Evolutionary conservation across 2,888 invertebrate genomes (phyloP).

Genomic region (Elysia crispata): DNA sequence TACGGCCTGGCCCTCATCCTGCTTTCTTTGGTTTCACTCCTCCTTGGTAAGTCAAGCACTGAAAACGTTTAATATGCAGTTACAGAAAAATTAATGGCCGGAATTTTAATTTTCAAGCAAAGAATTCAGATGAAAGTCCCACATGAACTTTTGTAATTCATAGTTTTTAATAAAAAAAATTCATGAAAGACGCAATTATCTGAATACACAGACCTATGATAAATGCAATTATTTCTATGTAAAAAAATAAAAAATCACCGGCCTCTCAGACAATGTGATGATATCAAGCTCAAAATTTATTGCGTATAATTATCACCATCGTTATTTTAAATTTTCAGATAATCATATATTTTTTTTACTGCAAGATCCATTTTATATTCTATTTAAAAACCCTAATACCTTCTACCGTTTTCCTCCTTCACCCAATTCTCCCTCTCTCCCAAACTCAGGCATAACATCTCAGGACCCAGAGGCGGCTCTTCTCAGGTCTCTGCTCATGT

Average conservation of each 20-base stretch:
- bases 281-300: too few species aligned
- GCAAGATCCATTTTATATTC: too few species aligned
- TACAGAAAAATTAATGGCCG: not conserved
- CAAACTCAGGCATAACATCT: constrained; percentile 55
- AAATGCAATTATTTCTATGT: not conserved
- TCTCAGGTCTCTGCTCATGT: constrained; percentile 55
- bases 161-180: too few species aligned
- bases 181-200: too few species aligned
- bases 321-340: not conserved
- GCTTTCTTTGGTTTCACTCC: constrained; percentile 46
- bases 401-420: too few species aligned
- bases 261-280: too few species aligned
- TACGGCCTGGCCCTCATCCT: constrained; percentile 53
- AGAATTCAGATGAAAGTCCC: not conserved
- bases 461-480: constrained; percentile 53
- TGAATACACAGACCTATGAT: too few species aligned
- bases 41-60: constrained; percentile 50
- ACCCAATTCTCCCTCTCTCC: not conserved
- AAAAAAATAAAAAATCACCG: too few species aligned
- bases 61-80: not conserved
- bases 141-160: too few species aligned
- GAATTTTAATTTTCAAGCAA: not conserved
- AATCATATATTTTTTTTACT: not conserved
- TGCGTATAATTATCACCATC: not conserved
- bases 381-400: too few species aligned